Evolutionary conservation across 2,797 vertebrate species (phyloP).

Genomic region (Podarcis siculus): DNA sequence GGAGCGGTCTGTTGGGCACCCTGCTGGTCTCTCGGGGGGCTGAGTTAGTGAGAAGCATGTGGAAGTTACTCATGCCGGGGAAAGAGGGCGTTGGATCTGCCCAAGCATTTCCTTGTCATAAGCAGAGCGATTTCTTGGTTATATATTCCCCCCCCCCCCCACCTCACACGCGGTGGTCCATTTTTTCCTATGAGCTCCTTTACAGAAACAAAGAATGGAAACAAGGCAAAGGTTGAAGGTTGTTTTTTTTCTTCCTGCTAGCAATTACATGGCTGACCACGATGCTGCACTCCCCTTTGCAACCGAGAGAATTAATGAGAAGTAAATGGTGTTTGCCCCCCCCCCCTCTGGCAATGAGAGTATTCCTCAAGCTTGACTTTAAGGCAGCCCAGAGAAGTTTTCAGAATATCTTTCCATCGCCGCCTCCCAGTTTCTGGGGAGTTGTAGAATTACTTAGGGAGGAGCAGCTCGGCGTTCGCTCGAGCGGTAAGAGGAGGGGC

Average conservation of each 20-base stretch:
- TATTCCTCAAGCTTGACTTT: background rate
- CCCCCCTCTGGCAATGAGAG: background rate
- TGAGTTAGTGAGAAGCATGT: slow-evolving; percentile 38
- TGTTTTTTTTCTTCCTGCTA: background rate
- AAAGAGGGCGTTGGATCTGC: background rate
- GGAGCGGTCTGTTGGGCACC: slow-evolving; percentile 55
- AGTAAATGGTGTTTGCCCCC: background rate
- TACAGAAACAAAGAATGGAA: background rate
- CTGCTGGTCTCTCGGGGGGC: slow-evolving; percentile 55
- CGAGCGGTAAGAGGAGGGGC: slow-evolving; percentile 31
- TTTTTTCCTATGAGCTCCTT: background rate
- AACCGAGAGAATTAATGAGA: background rate
- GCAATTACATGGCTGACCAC: background rate
- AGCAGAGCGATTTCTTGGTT: too few relatives aligned
- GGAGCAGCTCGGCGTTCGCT: slow-evolving; percentile 52
- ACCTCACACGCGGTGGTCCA: too few relatives aligned
- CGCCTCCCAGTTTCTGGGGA: background rate
- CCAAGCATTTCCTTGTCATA: background rate
- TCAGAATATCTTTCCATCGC: background rate
- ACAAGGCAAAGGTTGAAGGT: too few relatives aligned
- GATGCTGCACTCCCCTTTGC: background rate
- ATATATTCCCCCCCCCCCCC: background rate
- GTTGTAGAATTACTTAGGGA: slow-evolving; percentile 35
- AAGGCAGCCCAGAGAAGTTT: background rate
- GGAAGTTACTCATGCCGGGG: background rate